phyloP scores from a whole-genome alignment of 2,113 vertebrate genomes.

The Cygnus buccinator region DNA sequence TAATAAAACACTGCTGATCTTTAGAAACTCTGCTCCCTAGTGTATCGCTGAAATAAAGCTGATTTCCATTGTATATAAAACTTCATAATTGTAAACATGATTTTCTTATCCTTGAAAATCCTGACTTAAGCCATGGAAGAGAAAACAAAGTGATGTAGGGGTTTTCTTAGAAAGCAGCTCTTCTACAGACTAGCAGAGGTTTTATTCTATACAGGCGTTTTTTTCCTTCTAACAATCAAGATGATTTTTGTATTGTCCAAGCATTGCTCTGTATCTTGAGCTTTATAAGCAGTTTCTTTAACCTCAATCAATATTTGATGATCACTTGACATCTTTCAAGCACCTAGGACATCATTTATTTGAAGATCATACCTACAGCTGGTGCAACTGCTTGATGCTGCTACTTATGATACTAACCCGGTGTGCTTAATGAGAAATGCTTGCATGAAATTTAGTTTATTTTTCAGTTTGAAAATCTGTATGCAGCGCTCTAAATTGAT shows the following conservation, averaged over 20 bases:
- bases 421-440: background rate
- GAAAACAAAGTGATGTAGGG: background rate
- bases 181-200: background rate
- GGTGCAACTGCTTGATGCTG: background rate
- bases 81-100: background rate
- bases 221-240: background rate
- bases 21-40: background rate
- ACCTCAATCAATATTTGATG: constrained; percentile 6
- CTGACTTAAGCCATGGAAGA: background rate
- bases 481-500: rapidly evolving
- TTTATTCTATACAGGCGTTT: background rate
- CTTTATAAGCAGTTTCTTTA: background rate
- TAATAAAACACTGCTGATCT: background rate
- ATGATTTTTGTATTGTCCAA: background rate
- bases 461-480: background rate
- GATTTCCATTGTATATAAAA: background rate
- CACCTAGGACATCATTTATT: rapidly evolving
- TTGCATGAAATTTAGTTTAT: background rate
- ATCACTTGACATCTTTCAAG: background rate
- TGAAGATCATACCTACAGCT: background rate
- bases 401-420: background rate
- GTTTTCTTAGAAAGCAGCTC: background rate
- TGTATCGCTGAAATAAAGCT: background rate
- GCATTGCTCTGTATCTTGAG: background rate
- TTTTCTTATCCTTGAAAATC: constrained; percentile 25